phyloP scores from a whole-genome alignment of 2,888 invertebrate species.

The Oegoconia quadripuncta region DNA sequence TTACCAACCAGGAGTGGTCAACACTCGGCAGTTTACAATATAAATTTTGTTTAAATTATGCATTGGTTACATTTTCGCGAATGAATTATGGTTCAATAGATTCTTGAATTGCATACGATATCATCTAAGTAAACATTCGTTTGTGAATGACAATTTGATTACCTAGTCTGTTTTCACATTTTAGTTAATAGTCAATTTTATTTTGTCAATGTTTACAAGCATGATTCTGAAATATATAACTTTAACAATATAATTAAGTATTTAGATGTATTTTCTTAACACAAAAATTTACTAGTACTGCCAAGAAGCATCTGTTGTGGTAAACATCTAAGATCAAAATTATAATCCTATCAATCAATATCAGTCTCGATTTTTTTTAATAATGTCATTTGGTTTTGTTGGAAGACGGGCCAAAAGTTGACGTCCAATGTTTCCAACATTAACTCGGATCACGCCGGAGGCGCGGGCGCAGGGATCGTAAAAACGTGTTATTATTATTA shows the following conservation, averaged over 20 bases:
- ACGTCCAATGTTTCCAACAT: conserved; percentile 31
- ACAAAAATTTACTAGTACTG: no score
- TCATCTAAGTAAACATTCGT: background rate
- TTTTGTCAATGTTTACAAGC: no score
- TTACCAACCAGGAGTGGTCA: conserved; percentile 53
- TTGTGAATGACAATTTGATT: background rate
- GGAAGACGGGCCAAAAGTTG: conserved; percentile 38
- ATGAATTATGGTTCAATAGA: no score
- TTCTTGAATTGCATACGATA: background rate
- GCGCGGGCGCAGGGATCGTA: conserved; percentile 61
- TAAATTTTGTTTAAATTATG: conserved; percentile 9
- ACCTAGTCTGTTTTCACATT: no score
- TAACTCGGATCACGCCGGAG: conserved; percentile 53
- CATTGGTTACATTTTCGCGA: conserved; percentile 6
- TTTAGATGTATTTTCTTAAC: no score
- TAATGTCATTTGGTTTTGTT: conserved; percentile 5
- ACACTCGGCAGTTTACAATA: conserved; percentile 35
- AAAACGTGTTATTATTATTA: conserved; percentile 74
- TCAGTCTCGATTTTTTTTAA: no score
- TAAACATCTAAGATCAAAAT: no score
- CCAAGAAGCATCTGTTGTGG: no score
- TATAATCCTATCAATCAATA: no score
- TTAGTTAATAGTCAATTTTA: no score
- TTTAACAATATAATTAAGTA: no score
- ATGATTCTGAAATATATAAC: no score